Evolutionary conservation across 2,113 vertebrate genomes (phyloP).

Genomic region (Protomyctophum bolini): DNA sequence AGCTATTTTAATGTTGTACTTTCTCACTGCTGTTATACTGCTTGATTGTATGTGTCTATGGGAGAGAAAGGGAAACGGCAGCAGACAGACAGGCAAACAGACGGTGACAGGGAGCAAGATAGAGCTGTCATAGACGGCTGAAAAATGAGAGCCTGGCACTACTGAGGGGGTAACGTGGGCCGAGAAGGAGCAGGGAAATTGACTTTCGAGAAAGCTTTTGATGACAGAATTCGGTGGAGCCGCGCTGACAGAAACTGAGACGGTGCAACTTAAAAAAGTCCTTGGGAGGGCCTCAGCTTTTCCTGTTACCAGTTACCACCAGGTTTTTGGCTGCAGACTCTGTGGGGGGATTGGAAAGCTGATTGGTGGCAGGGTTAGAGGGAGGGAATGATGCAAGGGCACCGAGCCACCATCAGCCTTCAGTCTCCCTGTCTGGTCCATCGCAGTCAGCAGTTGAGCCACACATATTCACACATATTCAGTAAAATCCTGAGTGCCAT

Average conservation of each 20-base stretch:
- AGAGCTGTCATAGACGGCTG: conserved; percentile 17
- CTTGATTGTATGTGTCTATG: background rate
- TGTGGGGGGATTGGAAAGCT: conserved; percentile 41
- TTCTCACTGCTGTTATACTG: no score
- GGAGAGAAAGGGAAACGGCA: background rate
- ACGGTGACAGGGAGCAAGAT: conserved; percentile 29
- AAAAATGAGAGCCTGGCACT: conserved; percentile 28
- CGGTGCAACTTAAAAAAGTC: conserved; percentile 17
- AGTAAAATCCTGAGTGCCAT: no score
- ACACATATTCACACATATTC: background rate
- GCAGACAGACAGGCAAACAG: background rate
- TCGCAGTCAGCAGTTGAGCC: conserved; percentile 15
- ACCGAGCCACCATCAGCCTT: conserved; percentile 16
- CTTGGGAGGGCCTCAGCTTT: conserved; percentile 35
- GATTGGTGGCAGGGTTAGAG: conserved; percentile 10
- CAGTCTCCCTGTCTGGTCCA: conserved; percentile 27
- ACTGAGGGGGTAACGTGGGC: background rate
- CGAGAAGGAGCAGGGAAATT: conserved; percentile 15
- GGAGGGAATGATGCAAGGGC: conserved; percentile 31
- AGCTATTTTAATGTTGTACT: no score
- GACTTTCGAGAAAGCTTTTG: conserved; percentile 23
- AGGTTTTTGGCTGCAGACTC: conserved; percentile 11
- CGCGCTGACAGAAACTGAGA: conserved; percentile 2
- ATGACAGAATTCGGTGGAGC: conserved; percentile 26
- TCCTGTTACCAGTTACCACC: conserved; percentile 32